phyloP scores from a whole-genome alignment of 2,113 vertebrate species.

The Catharus bicknelli region DNA sequence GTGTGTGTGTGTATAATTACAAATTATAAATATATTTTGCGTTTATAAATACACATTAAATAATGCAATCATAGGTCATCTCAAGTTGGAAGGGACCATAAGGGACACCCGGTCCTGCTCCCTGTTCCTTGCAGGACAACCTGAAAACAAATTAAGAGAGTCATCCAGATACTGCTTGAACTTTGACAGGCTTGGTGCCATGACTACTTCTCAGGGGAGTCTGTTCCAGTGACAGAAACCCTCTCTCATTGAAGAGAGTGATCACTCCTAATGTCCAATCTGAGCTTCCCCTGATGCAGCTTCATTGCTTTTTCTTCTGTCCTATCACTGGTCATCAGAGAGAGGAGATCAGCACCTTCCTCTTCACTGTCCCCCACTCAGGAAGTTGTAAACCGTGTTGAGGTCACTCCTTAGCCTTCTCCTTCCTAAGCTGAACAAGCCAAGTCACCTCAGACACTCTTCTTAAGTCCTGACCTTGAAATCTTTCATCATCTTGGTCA shows the following conservation, averaged over 20 bases:
- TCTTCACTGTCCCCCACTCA: not conserved
- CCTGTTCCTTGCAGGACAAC: not conserved
- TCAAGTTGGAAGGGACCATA: not conserved
- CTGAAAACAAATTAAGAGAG: not conserved
- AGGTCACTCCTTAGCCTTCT: not conserved
- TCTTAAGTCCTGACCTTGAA: not conserved
- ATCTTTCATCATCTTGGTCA: not conserved
- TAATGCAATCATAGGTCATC: not conserved
- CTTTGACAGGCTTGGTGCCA: not conserved
- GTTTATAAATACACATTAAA: not conserved
- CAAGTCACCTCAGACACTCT: not conserved
- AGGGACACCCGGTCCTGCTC: not conserved
- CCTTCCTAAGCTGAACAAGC: not conserved
- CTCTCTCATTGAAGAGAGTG: not conserved
- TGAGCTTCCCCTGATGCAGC: not conserved
- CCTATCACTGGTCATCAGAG: not conserved
- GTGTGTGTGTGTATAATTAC: too few relatives aligned
- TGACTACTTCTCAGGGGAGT: not conserved
- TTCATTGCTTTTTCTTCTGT: not conserved
- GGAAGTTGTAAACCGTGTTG: accelerated
- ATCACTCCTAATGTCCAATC: not conserved
- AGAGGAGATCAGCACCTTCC: not conserved
- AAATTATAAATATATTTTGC: not conserved
- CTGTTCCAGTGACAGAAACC: not conserved
- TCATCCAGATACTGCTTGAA: not conserved